Evolutionary conservation across 2,888 invertebrate genomes (phyloP).

Genomic region (Heteropelma amictum): DNA sequence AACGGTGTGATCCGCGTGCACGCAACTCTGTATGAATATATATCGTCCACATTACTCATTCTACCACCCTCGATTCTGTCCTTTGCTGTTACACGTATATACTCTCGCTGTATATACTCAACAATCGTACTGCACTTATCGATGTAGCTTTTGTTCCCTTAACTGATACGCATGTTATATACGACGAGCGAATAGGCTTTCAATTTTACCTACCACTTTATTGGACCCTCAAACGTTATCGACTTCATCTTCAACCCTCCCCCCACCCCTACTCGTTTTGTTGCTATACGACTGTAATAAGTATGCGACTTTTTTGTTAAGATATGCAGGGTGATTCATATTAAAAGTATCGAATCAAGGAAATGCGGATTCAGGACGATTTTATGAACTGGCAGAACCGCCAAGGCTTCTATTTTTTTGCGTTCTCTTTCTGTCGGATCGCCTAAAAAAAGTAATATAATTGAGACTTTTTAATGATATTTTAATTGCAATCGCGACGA

Average conservation of each 20-base stretch:
- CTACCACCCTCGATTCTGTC: background rate
- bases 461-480: too few relatives aligned
- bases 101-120: conserved; percentile 10
- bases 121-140: conserved; percentile 31
- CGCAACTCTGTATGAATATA: conserved; percentile 41
- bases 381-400: too few relatives aligned
- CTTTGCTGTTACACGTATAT: background rate
- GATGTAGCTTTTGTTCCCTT: background rate
- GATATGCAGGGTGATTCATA: conserved; percentile 20
- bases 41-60: conserved; percentile 8
- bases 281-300: conserved; percentile 25
- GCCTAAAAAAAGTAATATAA: too few relatives aligned
- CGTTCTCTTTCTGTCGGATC: too few relatives aligned
- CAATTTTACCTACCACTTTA: conserved; percentile 34
- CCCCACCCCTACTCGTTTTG: conserved; percentile 8
- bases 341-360: too few relatives aligned
- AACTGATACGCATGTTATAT: background rate
- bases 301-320: conserved; percentile 38
- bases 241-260: conserved; percentile 23
- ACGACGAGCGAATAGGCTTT: conserved; percentile 3
- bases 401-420: too few relatives aligned
- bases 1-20: conserved; percentile 36
- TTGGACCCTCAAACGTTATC: conserved; percentile 31
- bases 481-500: too few relatives aligned
- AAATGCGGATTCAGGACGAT: too few relatives aligned